Conservation (phyloP, 2,888 invertebrate genomes). For the Sphaerophoria taeniata region DNA sequence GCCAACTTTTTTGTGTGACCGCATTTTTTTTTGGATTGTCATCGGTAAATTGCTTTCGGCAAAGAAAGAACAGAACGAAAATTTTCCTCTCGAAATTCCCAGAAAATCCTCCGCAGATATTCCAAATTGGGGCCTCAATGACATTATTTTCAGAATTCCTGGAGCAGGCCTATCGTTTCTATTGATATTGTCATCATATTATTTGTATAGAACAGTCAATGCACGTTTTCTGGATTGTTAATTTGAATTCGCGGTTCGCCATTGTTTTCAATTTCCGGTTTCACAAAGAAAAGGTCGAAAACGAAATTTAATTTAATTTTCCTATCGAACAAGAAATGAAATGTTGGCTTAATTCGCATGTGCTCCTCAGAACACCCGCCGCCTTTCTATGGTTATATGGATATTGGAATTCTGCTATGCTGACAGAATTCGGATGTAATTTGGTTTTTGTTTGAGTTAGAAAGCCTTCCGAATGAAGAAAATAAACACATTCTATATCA, state of each 20-base stretch:
- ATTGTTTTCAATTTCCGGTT: constrained; percentile 62
- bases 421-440: constrained; percentile 35
- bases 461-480: constrained; percentile 23
- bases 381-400: neutral
- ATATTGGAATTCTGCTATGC: neutral
- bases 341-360: constrained; percentile 16
- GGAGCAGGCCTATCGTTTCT: neutral
- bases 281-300: constrained; percentile 48
- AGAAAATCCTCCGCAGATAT: constrained; percentile 10
- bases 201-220: constrained; percentile 10
- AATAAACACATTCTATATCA: neutral
- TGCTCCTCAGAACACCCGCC: neutral
- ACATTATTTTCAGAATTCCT: constrained; percentile 16
- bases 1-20: constrained; percentile 12
- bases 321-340: constrained; percentile 18
- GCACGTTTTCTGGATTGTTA: constrained; percentile 35
- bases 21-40: constrained; percentile 23
- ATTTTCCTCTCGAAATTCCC: neutral
- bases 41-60: constrained; percentile 16
- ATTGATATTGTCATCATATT: neutral
- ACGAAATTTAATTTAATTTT: constrained; percentile 54
- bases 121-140: constrained; percentile 8
- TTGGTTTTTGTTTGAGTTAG: constrained; percentile 21
- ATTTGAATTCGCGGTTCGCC: constrained; percentile 32
- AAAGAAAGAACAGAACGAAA: neutral